Evolutionary conservation across 2,797 vertebrate genomes (phyloP), one percentile per base, ranked within the genome.

Genomic region (Artibeus lituratus): DNA sequence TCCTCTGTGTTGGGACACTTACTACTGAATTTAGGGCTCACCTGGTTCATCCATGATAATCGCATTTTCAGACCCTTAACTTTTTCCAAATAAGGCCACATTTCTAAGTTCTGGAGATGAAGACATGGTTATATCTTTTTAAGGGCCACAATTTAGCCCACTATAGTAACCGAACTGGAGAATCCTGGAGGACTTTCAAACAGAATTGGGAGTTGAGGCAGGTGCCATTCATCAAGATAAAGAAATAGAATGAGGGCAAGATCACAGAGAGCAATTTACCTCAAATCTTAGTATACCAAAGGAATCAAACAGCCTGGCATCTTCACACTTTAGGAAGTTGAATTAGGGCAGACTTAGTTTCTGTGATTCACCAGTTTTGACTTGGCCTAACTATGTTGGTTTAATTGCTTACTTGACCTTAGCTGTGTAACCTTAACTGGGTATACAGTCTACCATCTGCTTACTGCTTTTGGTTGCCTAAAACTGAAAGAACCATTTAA

Each of bases 391-490:
- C 21, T 65, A 47, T 73, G 44, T 65, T 82, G 18, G 32, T 67
- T 44, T 93, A 77, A 72, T 83, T 76, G 55, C 72, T 93, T 89
- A 70, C 65, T 89, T 87, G 78, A 95, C 78, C 78, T 96, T 94
- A 9, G 14, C 42, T 55, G 73, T 37, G 81, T 86, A 39, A 83
- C 65, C 32, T 77, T 84, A 82, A 76, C 62, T 92, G 73, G 51
- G 19, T 53, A 59, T 57, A 6, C 35, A 70, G 12, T 77, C 9
- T 82, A 35, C 55, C 49, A 42, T 77, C 47, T 86, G 57, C 53
- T 86, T 55, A 91, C 39, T 87, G 44, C 42, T 92, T 95, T 77
- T 37, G 77, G 26, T 95, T 87, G 70, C 35, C 47, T 80, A 88
- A 94, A 90, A 86, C 82, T 76, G 62, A 53, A 82, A 62, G 22